Evolutionary conservation across 2,888 invertebrate genomes (phyloP).

Genomic region (Caenorhabditis sp.): DNA sequence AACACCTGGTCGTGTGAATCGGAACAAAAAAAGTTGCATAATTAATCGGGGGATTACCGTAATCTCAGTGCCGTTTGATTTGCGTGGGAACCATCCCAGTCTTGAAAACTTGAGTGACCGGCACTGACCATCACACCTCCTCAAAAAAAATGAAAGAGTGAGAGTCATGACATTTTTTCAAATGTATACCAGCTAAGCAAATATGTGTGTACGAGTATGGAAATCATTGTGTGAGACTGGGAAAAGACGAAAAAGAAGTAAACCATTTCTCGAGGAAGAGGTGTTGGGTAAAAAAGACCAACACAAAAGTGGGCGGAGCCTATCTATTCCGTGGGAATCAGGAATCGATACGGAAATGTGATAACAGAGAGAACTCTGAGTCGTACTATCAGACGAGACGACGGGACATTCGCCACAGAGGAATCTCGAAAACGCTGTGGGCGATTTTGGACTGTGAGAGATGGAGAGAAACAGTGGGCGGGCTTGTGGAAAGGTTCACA

Average conservation of each 20-base stretch:
- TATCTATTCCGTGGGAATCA: not conserved
- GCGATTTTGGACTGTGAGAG: not conserved
- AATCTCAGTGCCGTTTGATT: not conserved
- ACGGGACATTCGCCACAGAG: not conserved
- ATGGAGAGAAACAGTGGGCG: not conserved
- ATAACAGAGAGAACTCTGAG: conserved; percentile 12
- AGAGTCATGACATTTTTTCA: conserved; percentile 32
- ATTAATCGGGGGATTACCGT: not conserved
- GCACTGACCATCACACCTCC: conserved; percentile 34
- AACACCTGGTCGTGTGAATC: conserved; percentile 1
- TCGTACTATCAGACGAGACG: conserved; percentile 22
- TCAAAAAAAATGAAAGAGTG: not conserved
- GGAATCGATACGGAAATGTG: conserved; percentile 14
- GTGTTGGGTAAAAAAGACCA: not conserved
- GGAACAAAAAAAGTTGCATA: not conserved
- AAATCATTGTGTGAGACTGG: conserved; percentile 35
- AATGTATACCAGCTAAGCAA: conserved; percentile 48
- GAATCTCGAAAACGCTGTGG: conserved; percentile 2
- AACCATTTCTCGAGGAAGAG: not conserved
- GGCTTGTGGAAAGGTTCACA: conserved; percentile 2
- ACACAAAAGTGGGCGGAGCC: conserved; percentile 14
- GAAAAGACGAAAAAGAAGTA: conserved; percentile 18
- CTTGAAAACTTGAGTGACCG: conserved; percentile 11
- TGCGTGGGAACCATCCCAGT: not conserved
- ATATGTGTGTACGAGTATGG: too few species aligned